Evolutionary conservation across 1,140 invertebrate genomes (phyloP).

Genomic region (Brachionus plicatilis): DNA sequence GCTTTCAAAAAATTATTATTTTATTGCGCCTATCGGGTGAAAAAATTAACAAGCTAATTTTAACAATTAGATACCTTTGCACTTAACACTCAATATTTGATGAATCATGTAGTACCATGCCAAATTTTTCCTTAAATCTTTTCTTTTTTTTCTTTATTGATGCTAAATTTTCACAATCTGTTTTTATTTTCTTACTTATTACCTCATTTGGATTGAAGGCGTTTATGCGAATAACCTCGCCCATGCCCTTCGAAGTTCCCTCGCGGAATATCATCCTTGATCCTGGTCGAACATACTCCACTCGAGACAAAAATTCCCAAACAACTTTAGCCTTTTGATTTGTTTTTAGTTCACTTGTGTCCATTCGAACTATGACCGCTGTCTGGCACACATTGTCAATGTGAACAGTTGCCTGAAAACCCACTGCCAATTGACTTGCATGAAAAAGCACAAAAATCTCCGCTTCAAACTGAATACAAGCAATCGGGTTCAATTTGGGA

Average conservation of each 20-base stretch:
- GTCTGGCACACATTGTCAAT: slow-evolving; percentile 91
- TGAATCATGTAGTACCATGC: neutral
- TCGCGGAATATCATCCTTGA: slow-evolving; percentile 79
- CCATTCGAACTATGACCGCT: slow-evolving; percentile 63
- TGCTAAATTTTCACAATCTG: neutral
- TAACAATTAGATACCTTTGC: neutral
- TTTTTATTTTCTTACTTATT: neutral
- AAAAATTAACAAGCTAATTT: neutral
- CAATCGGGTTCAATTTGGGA: slow-evolving; percentile 47
- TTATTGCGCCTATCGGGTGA: neutral
- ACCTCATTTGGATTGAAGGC: neutral
- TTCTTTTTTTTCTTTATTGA: slow-evolving; percentile 26
- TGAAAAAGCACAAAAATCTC: slow-evolving; percentile 78
- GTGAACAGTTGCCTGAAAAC: slow-evolving; percentile 88
- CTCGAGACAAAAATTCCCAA: slow-evolving; percentile 79
- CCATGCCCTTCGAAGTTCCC: slow-evolving; percentile 75
- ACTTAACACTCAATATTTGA: slow-evolving; percentile 1
- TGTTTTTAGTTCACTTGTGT: slow-evolving; percentile 63
- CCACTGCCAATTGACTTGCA: slow-evolving; percentile 71
- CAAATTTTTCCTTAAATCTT: neutral
- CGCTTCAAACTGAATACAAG: slow-evolving; percentile 61
- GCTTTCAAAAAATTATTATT: neutral
- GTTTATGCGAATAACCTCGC: slow-evolving; percentile 65
- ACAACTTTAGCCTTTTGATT: slow-evolving; percentile 78
- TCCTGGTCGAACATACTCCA: slow-evolving; percentile 83